Evolutionary conservation across 2,797 vertebrate species (phyloP).

Genomic region (Cichlasoma orientale): DNA sequence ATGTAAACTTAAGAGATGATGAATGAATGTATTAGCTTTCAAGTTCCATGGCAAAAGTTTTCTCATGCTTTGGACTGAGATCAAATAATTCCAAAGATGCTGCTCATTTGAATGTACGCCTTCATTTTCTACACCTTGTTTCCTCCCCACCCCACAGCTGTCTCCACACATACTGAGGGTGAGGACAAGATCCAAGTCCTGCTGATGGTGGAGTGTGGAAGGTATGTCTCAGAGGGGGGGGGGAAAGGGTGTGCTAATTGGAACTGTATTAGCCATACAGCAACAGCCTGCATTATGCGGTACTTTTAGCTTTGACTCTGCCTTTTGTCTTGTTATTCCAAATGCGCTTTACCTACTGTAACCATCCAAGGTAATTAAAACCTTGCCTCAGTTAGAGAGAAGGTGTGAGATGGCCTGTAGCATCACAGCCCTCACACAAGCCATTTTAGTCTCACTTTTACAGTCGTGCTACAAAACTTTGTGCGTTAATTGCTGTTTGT

Average conservation of each 20-base stretch:
- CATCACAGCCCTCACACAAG: slow-evolving; percentile 9
- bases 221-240: slow-evolving; percentile 76
- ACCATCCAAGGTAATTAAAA: slow-evolving; percentile 55
- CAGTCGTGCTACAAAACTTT: slow-evolving; percentile 38
- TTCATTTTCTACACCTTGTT: slow-evolving; percentile 14
- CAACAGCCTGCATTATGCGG: slow-evolving; percentile 43
- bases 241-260: slow-evolving; percentile 37
- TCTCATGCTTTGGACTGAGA: not conserved
- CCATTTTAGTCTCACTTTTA: slow-evolving; percentile 28
- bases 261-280: slow-evolving; percentile 22
- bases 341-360: slow-evolving; percentile 53
- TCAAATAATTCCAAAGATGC: slow-evolving; percentile 17
- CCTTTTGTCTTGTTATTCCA: slow-evolving; percentile 60
- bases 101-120: slow-evolving; percentile 10
- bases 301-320: slow-evolving; percentile 41
- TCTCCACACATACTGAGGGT: slow-evolving; percentile 86
- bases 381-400: slow-evolving; percentile 18
- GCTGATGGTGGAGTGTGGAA: slow-evolving; percentile 93
- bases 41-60: not conserved
- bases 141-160: slow-evolving; percentile 76
- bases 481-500: slow-evolving; percentile 60
- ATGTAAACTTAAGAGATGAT: slow-evolving; percentile 4
- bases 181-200: slow-evolving; percentile 91
- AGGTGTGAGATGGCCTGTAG: slow-evolving; percentile 14
- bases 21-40: slow-evolving; percentile 15